Percentiles rank a stretch among this genome's conserved stretches.
phyloP scores from a whole-genome alignment of 2,113 vertebrate genomes.

The Euleptes europaea region DNA sequence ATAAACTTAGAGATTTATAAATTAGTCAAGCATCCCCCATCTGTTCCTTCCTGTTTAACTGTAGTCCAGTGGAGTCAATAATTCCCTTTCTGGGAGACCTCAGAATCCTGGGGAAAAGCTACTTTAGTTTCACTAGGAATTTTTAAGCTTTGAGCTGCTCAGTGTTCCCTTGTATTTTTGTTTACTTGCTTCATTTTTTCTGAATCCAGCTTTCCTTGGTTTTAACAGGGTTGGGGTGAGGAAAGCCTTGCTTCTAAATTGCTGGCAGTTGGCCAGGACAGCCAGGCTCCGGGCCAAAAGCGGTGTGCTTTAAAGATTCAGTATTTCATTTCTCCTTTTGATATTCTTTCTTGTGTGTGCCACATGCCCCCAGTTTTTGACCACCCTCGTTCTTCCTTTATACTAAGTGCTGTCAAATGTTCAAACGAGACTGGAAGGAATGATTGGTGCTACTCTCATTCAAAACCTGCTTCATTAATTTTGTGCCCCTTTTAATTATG shows the following conservation, averaged over 20 bases:
- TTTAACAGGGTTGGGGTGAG: slow-evolving; percentile 64
- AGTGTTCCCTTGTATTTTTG: slow-evolving; percentile 24
- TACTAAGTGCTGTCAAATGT: slow-evolving; percentile 28
- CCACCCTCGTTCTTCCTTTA: slow-evolving; percentile 41
- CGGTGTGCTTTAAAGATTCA: slow-evolving; percentile 64
- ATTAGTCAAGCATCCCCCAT: not conserved
- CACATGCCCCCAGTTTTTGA: slow-evolving; percentile 42
- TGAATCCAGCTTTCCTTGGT: slow-evolving; percentile 59
- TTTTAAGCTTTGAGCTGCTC: slow-evolving; percentile 49
- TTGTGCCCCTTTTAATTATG: not conserved
- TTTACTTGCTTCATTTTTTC: slow-evolving; percentile 43
- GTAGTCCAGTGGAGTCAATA: slow-evolving; percentile 16
- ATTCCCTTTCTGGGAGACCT: not conserved
- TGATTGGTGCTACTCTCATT: not conserved
- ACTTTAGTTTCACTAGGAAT: slow-evolving; percentile 47
- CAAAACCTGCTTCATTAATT: not conserved
- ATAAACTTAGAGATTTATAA: not conserved
- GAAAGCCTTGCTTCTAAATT: slow-evolving; percentile 54
- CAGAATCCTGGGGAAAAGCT: slow-evolving; percentile 42
- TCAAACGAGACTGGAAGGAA: slow-evolving; percentile 34
- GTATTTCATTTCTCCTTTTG: slow-evolving; percentile 63
- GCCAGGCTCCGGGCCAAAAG: slow-evolving; percentile 48
- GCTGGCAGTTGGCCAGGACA: slow-evolving; percentile 57
- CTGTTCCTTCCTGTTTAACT: slow-evolving; percentile 22
- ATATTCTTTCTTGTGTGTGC: slow-evolving; percentile 57